Base-by-base conservation (phyloP, 2,113 vertebrate genomes). In the Archilochus colubris region DNA sequence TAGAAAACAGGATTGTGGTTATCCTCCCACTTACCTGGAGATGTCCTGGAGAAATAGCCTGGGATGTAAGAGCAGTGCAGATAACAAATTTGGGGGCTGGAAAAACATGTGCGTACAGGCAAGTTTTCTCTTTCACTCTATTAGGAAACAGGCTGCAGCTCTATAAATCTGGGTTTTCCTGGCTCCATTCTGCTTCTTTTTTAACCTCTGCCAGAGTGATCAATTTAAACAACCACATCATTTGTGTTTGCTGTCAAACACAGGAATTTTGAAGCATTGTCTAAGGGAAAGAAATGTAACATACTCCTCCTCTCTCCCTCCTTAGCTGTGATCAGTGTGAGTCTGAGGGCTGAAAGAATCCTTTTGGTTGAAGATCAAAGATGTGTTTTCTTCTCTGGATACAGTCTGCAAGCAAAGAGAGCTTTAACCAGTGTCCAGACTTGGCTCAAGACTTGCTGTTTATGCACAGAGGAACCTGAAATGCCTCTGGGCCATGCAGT, bases 111-210 rank as follows among this genome's bases (percentile, higher is more conserved):
- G 85, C 4, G 0, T 43, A 48, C 62, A 87, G 31, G 25, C 81
- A 66, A 55, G 20, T 86, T 88, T 95, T 85, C 50, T 89, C 31
- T 67, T 92, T 63, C 15, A 11, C 73, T 27, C 63, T 79, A 10
- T 3, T 1, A 75, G 69, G 83, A 91, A 92, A 72, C 12, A 72
- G 63, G 38, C 72, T 90, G 76, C 33, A 59, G 63, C 31, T 93
- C 86, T 74, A 83, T 94, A 94, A 93, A 93, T 86, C 82, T 78
- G 57, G 14, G 38, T 12, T 92, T 91, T 88, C 68, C 64, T 92
- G 88, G 68, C 88, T 93, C 82, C 67, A 48, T 66, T 77, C 54
- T 58, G 5, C 63, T 90, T 77, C 85, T 86, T 94, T 96, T 86
- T 94, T 90, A 91, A 91, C 59, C 23, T 13, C 63, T 81, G 82